phyloP scores from a whole-genome alignment of 35 echinoderm and acorn worm species.

The Eucidaris tribuloides region DNA sequence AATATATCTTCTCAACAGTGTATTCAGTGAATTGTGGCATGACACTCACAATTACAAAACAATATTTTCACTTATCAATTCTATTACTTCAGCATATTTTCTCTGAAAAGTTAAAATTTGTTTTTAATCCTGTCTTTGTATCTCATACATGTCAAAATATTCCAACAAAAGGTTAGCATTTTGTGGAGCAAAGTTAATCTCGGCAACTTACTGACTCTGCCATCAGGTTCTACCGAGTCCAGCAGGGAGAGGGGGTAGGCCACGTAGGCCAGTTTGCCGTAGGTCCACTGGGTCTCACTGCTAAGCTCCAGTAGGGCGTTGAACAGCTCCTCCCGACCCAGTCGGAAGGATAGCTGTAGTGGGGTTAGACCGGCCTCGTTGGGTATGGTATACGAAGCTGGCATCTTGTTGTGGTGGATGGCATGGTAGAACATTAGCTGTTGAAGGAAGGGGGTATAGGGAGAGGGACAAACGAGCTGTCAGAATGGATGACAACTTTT shows the following conservation, averaged over 20 bases:
- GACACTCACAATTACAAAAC: too few relatives aligned
- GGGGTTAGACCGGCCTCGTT: slow-evolving; percentile 85
- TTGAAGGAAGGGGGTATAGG: too few relatives aligned
- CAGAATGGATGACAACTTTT: too few relatives aligned
- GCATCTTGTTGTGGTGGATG: slow-evolving; percentile 72
- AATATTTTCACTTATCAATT: too few relatives aligned
- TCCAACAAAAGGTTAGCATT: too few relatives aligned
- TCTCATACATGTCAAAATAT: too few relatives aligned
- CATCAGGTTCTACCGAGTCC: slow-evolving; percentile 73
- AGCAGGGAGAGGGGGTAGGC: slow-evolving; percentile 80
- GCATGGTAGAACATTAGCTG: slow-evolving; percentile 89
- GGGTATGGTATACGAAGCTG: slow-evolving; percentile 49
- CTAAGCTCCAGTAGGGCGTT: slow-evolving; percentile 65
- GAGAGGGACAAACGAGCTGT: neutral
- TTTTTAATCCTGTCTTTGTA: too few relatives aligned
- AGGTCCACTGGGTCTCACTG: slow-evolving; percentile 83
- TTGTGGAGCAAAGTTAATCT: too few relatives aligned
- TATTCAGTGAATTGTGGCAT: too few relatives aligned
- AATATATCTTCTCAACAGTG: too few relatives aligned
- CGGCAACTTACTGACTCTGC: slow-evolving; percentile 81
- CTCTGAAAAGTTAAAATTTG: too few relatives aligned
- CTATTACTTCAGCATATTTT: too few relatives aligned
- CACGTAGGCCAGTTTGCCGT: slow-evolving; percentile 77
- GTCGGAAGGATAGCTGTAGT: slow-evolving; percentile 72
- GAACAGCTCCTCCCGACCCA: slow-evolving; percentile 86